These are phyloP conservation scores for Bovichtus variegatus DNA, from an alignment of 2,797 vertebrate species.

Conservation along the genomic window DNA sequence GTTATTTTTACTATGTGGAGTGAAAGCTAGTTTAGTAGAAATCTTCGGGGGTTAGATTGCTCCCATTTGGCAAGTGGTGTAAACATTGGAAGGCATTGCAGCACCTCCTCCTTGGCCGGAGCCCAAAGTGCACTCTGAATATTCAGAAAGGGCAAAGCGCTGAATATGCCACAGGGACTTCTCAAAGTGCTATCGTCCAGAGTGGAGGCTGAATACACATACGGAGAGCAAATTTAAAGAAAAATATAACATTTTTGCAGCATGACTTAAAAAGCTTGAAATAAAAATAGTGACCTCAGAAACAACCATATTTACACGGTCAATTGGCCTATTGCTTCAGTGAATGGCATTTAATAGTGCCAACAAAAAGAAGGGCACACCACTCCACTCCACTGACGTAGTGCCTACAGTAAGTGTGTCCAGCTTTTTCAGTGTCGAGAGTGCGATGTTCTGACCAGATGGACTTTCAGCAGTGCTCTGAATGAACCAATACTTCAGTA, in stretches of 20 bases:
- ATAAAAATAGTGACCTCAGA: conserved; percentile 13
- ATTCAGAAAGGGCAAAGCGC: conserved; percentile 55
- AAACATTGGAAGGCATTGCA: conserved; percentile 64
- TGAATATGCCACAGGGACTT: conserved; percentile 54
- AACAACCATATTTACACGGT: conserved; percentile 14
- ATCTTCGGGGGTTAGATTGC: conserved; percentile 58
- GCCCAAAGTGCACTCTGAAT: conserved; percentile 51
- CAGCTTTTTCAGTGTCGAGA: conserved; percentile 21
- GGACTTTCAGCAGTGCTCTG: conserved; percentile 33
- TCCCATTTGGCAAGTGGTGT: conserved; percentile 63
- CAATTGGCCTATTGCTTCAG: conserved; percentile 29
- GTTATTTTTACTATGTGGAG: conserved; percentile 51
- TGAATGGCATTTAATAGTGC: conserved; percentile 26
- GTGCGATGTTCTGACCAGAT: conserved; percentile 23
- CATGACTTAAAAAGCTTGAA: conserved; percentile 21
- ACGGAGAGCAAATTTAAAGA: conserved; percentile 8
- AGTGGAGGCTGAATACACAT: conserved; percentile 11
- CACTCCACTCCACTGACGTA: conserved; percentile 15
- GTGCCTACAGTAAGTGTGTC: conserved; percentile 7
- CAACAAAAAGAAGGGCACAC: conserved; percentile 46
- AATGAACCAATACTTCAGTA: conserved; percentile 31
- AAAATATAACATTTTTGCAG: conserved; percentile 4
- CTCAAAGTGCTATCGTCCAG: conserved; percentile 32
- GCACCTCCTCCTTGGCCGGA: conserved; percentile 58
- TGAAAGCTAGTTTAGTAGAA: conserved; percentile 41